These are phyloP conservation scores for Heloderma charlesbogerti DNA, from an alignment of 2,113 vertebrate species.

Conservation along the genomic window DNA sequence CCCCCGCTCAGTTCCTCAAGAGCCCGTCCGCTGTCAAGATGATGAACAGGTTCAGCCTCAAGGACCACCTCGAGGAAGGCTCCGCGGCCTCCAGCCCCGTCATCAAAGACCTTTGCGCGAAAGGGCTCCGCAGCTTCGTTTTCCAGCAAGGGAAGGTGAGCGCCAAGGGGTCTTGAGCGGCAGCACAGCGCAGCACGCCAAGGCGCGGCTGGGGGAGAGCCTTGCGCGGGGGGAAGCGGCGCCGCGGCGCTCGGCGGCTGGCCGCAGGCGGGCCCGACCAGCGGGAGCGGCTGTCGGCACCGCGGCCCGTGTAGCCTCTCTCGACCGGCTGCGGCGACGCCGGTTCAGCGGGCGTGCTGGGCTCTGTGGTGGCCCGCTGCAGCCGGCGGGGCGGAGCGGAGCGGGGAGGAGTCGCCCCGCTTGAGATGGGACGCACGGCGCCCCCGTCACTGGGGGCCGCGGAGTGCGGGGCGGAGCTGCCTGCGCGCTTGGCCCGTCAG, in stretches of 20 bases:
- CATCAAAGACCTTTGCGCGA: slow-evolving; percentile 1
- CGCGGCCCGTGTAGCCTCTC: too few relatives aligned
- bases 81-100: neutral
- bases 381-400: too few relatives aligned
- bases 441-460: too few relatives aligned
- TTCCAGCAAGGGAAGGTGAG: slow-evolving; percentile 21
- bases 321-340: too few relatives aligned
- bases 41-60: slow-evolving; percentile 36
- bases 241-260: neutral
- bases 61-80: slow-evolving; percentile 24
- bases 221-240: too few relatives aligned
- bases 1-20: slow-evolving; percentile 18
- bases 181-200: neutral
- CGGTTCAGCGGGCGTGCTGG: too few relatives aligned
- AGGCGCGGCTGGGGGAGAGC: neutral
- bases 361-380: too few relatives aligned
- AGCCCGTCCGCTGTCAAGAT: slow-evolving; percentile 24
- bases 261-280: neutral
- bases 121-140: slow-evolving; percentile 22
- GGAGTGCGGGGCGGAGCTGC: neutral
- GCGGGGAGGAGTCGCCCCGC: neutral
- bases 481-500: neutral
- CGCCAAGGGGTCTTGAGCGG: neutral
- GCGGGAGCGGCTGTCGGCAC: too few relatives aligned
- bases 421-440: neutral